A percentile compares a stretch with the other conserved stretches of the same genome.
Evolutionary conservation across 2,797 vertebrate species (phyloP).

Genomic region (Galago senegalensis): DNA sequence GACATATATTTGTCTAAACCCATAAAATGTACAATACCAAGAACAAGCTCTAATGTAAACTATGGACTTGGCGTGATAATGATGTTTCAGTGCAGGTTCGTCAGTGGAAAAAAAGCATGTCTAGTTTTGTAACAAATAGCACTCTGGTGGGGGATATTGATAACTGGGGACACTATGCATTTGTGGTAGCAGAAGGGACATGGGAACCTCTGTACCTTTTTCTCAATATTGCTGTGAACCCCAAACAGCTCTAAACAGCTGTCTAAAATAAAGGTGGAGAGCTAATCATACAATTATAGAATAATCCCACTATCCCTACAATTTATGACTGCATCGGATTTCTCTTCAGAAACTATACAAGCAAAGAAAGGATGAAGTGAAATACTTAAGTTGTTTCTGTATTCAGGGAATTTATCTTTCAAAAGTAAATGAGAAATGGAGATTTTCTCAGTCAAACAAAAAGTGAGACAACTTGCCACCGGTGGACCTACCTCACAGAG

Average conservation of each 20-base stretch:
- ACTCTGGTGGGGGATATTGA: neutral
- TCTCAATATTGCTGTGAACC: neutral
- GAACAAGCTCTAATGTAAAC: neutral
- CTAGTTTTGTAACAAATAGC: neutral
- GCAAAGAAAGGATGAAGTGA: neutral
- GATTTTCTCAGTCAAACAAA: neutral
- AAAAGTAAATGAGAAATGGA: constrained; percentile 17
- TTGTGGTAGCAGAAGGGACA: neutral
- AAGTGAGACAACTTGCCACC: neutral
- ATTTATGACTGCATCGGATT: neutral
- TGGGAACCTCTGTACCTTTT: neutral
- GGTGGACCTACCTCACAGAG: neutral
- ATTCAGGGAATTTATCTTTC: constrained; percentile 26
- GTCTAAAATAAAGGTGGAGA: neutral
- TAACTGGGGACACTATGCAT: neutral
- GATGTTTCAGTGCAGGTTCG: neutral
- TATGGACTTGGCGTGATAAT: neutral
- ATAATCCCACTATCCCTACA: neutral
- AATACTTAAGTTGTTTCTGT: constrained; percentile 26
- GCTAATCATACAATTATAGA: neutral
- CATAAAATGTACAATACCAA: neutral
- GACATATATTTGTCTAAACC: neutral
- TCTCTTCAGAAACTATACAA: neutral
- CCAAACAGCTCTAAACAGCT: neutral
- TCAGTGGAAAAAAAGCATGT: neutral